Percentiles rank a stretch among this genome's conserved stretches.
Conservation (phyloP, 2,113 vertebrate genomes). For the Globicephala melas region DNA sequence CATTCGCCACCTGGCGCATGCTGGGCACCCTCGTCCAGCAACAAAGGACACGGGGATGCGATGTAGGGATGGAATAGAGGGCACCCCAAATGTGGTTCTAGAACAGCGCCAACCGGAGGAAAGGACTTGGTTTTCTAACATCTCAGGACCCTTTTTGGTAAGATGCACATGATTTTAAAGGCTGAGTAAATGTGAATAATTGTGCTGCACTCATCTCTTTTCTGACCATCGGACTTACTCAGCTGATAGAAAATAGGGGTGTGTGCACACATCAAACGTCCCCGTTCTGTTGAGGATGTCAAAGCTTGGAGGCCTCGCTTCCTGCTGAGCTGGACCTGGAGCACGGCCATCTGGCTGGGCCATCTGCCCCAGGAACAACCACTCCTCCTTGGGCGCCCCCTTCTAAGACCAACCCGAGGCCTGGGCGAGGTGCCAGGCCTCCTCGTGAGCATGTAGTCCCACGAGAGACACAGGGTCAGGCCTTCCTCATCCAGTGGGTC, state of each 20-base stretch:
- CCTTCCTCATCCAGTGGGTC: neutral
- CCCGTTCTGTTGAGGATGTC: neutral
- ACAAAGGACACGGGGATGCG: neutral
- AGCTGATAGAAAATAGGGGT: neutral
- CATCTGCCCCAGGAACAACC: neutral
- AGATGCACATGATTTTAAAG: neutral
- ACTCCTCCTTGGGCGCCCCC: fast-evolving
- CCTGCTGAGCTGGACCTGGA: neutral
- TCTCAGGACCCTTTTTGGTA: neutral
- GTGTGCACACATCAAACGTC: neutral
- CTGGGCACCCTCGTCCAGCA: neutral
- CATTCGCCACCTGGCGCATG: fast-evolving
- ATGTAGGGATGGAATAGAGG: neutral
- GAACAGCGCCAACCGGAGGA: neutral
- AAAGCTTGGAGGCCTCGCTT: neutral
- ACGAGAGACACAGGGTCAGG: neutral
- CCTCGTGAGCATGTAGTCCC: fast-evolving
- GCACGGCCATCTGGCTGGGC: neutral
- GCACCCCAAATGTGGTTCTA: neutral
- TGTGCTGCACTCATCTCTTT: neutral
- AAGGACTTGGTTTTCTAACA: neutral
- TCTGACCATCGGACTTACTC: fast-evolving
- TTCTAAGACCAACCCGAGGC: neutral
- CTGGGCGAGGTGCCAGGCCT: fast-evolving
- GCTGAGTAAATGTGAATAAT: neutral